Evolutionary conservation across 2,888 invertebrate species (phyloP), one percentile per base, ranked within the genome.

Genomic region (Habroteleia sp.): DNA sequence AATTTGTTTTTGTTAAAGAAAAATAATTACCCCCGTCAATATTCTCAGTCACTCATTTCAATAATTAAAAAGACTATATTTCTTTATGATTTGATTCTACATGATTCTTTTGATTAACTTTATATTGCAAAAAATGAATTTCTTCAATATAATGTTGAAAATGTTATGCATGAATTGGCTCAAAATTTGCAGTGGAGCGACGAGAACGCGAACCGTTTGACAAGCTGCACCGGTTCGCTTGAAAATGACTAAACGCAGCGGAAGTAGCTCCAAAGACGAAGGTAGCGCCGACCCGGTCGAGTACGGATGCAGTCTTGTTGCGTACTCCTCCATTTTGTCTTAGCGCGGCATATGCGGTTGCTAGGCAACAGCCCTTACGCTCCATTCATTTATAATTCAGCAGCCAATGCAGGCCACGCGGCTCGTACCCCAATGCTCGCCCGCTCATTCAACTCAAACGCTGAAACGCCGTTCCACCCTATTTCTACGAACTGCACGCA

Each of bases 341-440:
- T 87, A 85, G 83, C 87, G 84, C 84, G 82, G 87, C 83, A 85
- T 84, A 84, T 83, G 85, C 83, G 85, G 88, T 88, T 88, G 87
- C 88, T 83, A 86, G 85, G 88, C 88, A 87, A 88, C 88, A 87
- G 87, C 86, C 87, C 88, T 88, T 88, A 87, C 86, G 87, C 88
- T 87, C 88, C 84, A 83, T 85, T 88, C 88, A 88, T 88, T 86
- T 88, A 88, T 88, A 88, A 88, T 88, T 88, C 87, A 88, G 78
- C 87, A 88, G 85, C 88, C 88, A 88, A 88, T 88, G 88, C 88
- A 88, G 87, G 87, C 88, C 88, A 88, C 87, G 88, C 88, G 86
- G 86, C 77, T 74, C 81, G 82, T 85, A 85, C 85, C 85, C 84
- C 80, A 79, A 63, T 65, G 54, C 72, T 73, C 74, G 52, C 73